Evolutionary conservation across 2,113 vertebrate species (phyloP).

Genomic region (Nestor notabilis): DNA sequence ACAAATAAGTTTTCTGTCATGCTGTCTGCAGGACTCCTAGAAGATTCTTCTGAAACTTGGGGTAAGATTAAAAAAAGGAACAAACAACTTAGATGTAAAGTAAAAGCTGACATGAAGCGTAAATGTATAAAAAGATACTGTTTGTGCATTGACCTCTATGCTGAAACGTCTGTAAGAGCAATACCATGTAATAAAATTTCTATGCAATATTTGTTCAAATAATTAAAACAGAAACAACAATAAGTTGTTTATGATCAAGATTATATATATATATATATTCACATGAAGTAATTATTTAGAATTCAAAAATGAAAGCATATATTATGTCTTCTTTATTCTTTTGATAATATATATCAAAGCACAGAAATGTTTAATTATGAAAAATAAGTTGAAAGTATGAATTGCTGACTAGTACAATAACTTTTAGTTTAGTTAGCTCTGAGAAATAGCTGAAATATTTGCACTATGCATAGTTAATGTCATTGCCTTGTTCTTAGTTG

Average conservation of each 20-base stretch:
- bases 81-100: neutral
- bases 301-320: neutral
- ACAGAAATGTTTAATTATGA: neutral
- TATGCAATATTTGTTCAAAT: neutral
- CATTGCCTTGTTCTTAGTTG: neutral
- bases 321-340: neutral
- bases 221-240: neutral
- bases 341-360: neutral
- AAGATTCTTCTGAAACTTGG: neutral
- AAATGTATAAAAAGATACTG: neutral
- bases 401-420: neutral
- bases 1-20: neutral
- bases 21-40: neutral
- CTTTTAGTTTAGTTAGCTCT: neutral
- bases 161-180: neutral
- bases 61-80: neutral
- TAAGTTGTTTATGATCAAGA: neutral
- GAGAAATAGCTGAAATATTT: neutral
- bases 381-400: neutral
- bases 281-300: neutral
- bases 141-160: neutral
- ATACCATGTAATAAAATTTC: neutral
- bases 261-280: neutral
- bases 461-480: neutral
- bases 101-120: neutral